These are phyloP conservation scores for Luperina testacea DNA, from an alignment of 2,888 invertebrate species.

Conservation along the genomic window DNA sequence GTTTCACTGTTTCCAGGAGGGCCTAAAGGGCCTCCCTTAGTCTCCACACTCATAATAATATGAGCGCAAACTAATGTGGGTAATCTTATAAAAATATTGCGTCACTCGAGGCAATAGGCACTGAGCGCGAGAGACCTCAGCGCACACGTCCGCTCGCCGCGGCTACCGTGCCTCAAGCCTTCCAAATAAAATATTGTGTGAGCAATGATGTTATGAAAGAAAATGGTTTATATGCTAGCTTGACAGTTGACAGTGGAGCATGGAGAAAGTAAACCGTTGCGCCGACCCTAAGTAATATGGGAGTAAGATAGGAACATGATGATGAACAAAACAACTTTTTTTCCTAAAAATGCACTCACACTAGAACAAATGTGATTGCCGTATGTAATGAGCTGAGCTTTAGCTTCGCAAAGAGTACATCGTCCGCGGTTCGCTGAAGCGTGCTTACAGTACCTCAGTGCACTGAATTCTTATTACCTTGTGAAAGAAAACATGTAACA, in stretches of 20 bases:
- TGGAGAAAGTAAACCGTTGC: not conserved
- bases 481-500: slow-evolving; percentile 1
- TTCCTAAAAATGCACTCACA: not conserved
- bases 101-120: too few relatives aligned
- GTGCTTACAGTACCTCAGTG: slow-evolving; percentile 16
- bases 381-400: not conserved
- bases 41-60: too few relatives aligned
- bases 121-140: too few relatives aligned
- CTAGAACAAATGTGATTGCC: not conserved
- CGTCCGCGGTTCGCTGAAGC: not conserved
- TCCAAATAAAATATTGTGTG: not conserved
- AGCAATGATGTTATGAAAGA: not conserved
- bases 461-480: slow-evolving; percentile 34
- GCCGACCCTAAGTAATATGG: not conserved
- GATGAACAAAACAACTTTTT: not conserved
- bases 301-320: not conserved
- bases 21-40: too few relatives aligned
- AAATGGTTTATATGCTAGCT: too few relatives aligned
- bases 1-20: too few relatives aligned
- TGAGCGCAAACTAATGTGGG: too few relatives aligned
- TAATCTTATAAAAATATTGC: too few relatives aligned
- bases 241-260: not conserved
- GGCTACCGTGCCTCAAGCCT: too few relatives aligned
- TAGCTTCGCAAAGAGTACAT: slow-evolving; percentile 1
- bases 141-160: too few relatives aligned